These are phyloP conservation scores for Molothrus aeneus DNA, from an alignment of 2,797 vertebrate genomes.

Conservation along the genomic window DNA sequence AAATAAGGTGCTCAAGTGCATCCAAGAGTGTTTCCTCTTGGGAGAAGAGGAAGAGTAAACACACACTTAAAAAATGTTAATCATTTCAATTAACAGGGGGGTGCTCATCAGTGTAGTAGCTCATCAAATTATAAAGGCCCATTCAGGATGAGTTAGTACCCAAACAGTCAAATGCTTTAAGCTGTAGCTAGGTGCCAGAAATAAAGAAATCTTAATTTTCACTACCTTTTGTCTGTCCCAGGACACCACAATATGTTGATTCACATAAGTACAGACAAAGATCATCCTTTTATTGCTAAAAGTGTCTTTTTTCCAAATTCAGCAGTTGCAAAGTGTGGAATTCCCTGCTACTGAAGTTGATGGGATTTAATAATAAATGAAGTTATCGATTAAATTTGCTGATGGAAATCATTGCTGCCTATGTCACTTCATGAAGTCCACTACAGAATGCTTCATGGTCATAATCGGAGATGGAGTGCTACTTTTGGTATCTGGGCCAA, in stretches of 20 bases:
- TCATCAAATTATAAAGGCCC: not conserved
- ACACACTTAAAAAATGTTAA: not conserved
- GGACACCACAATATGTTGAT: not conserved
- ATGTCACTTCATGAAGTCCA: not conserved
- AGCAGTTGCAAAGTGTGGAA: not conserved
- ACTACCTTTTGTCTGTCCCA: not conserved
- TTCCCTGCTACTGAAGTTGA: not conserved
- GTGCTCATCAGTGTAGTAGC: not conserved
- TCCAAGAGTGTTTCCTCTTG: not conserved
- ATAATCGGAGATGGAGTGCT: not conserved
- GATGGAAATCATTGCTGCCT: not conserved
- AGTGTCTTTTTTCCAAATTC: not conserved
- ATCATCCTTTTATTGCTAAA: not conserved
- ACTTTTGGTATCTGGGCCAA: conserved; percentile 7
- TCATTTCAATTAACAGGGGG: not conserved
- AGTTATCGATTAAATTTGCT: not conserved
- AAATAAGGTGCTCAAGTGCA: not conserved
- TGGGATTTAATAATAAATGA: not conserved
- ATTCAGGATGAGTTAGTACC: not conserved
- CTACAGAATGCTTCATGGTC: not conserved
- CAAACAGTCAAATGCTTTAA: not conserved
- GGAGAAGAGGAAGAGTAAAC: not conserved
- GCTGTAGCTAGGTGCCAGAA: not conserved
- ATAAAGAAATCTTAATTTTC: not conserved
- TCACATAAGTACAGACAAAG: not conserved